Conservation (phyloP, 2,797 vertebrate species). For the Anableps anableps region DNA sequence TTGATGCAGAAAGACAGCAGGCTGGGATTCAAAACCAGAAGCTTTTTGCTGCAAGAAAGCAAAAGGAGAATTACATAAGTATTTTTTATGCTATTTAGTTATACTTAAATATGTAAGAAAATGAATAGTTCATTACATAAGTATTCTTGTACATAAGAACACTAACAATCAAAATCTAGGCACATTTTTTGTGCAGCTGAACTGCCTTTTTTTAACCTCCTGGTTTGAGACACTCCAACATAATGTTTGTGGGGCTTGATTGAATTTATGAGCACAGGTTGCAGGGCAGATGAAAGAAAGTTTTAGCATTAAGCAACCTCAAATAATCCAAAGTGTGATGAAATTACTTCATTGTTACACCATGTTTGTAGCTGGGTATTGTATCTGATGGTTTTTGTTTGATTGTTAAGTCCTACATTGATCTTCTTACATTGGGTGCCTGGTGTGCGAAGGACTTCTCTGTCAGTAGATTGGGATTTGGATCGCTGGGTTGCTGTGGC, state of each 20-base stretch:
- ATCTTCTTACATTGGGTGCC: conserved; percentile 57
- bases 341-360: conserved; percentile 30
- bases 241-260: not conserved
- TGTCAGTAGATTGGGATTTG: conserved; percentile 56
- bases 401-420: conserved; percentile 55
- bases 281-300: conserved; percentile 8
- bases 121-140: not conserved
- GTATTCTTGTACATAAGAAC: not conserved
- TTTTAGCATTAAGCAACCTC: not conserved
- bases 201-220: not conserved
- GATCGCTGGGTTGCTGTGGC: conserved; percentile 33
- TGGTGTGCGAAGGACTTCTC: conserved; percentile 35
- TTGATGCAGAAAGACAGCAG: not conserved
- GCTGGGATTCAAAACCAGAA: not conserved
- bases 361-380: conserved; percentile 35
- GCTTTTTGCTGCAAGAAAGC: not conserved
- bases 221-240: not conserved
- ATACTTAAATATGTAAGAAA: not conserved
- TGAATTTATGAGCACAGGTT: not conserved
- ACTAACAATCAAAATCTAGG: not conserved
- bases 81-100: not conserved
- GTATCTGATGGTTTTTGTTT: conserved; percentile 28
- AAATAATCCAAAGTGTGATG: not conserved
- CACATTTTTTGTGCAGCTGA: not conserved
- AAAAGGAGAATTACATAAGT: not conserved